Evolutionary conservation across 1,140 invertebrate species (phyloP).

Genomic region (Solenopsis fugax): DNA sequence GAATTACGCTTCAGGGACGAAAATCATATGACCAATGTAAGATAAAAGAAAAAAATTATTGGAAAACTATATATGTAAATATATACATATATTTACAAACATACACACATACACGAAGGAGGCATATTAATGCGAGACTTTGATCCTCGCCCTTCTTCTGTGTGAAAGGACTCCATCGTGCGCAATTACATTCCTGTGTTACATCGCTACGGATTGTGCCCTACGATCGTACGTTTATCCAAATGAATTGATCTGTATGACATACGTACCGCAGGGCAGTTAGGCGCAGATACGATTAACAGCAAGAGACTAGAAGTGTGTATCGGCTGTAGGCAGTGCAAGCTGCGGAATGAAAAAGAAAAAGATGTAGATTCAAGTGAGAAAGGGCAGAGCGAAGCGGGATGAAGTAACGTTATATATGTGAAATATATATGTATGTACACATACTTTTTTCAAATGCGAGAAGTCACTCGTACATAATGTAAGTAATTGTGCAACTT

Average conservation of each 20-base stretch:
- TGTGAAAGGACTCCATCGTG: slow-evolving; percentile 7
- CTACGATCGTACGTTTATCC: slow-evolving; percentile 6
- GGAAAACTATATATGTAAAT: slow-evolving; percentile 64
- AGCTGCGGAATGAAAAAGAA: neutral
- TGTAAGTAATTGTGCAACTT: slow-evolving; percentile 71
- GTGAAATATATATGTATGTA: slow-evolving; percentile 28
- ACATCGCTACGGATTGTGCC: slow-evolving; percentile 35
- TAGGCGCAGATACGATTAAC: slow-evolving; percentile 54
- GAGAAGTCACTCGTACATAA: slow-evolving; percentile 48
- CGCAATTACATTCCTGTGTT: slow-evolving; percentile 65
- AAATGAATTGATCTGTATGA: slow-evolving; percentile 16
- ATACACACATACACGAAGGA: neutral
- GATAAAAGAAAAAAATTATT: slow-evolving; percentile 54
- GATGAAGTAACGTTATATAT: slow-evolving; percentile 1
- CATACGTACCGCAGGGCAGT: slow-evolving; percentile 42
- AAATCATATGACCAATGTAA: slow-evolving; percentile 72
- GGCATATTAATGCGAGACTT: neutral
- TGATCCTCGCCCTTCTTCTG: slow-evolving; percentile 20
- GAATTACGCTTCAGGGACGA: slow-evolving; percentile 32
- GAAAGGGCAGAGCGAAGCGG: neutral
- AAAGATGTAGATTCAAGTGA: neutral
- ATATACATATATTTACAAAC: slow-evolving; percentile 58
- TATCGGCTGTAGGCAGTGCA: neutral
- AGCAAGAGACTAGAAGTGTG: slow-evolving; percentile 1
- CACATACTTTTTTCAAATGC: slow-evolving; percentile 58